Evolutionary conservation across 1,140 invertebrate genomes (phyloP).

Genomic region (Ganaspis sp.): DNA sequence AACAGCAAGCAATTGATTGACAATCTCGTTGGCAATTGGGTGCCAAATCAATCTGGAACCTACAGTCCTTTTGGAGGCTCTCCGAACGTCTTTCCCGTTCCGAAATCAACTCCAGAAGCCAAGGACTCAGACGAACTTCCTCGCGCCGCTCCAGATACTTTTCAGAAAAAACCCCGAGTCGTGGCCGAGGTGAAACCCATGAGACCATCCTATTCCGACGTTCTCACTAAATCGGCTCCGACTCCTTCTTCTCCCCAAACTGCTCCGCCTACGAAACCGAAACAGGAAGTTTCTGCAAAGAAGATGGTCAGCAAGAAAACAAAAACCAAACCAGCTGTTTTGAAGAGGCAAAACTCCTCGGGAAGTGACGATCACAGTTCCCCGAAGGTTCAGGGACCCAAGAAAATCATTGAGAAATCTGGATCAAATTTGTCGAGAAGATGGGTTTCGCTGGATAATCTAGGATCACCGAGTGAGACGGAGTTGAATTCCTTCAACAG

Average conservation of each 20-base stretch:
- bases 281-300: constrained; percentile 63
- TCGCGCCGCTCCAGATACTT: constrained; percentile 43
- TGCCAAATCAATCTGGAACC: constrained; percentile 86
- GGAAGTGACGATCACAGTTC: constrained; percentile 76
- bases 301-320: constrained; percentile 68
- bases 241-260: constrained; percentile 66
- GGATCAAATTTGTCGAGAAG: constrained; percentile 68
- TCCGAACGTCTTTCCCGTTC: constrained; percentile 68
- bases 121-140: constrained; percentile 59
- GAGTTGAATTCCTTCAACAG: constrained; percentile 66
- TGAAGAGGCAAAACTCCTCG: constrained; percentile 76
- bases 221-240: constrained; percentile 83
- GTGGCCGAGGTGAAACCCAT: constrained; percentile 90
- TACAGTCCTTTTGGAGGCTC: constrained; percentile 86
- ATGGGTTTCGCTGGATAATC: constrained; percentile 73
- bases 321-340: constrained; percentile 65
- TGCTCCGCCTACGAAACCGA: constrained; percentile 64
- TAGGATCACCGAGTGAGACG: constrained; percentile 62
- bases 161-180: constrained; percentile 82
- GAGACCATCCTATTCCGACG: constrained; percentile 89
- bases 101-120: constrained; percentile 49
- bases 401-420: constrained; percentile 64
- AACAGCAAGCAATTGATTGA: constrained; percentile 80
- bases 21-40: constrained; percentile 88
- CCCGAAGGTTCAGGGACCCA: constrained; percentile 70